Evolutionary conservation across 2,113 vertebrate genomes (phyloP).

Genomic region (Onychostruthus taczanowskii): DNA sequence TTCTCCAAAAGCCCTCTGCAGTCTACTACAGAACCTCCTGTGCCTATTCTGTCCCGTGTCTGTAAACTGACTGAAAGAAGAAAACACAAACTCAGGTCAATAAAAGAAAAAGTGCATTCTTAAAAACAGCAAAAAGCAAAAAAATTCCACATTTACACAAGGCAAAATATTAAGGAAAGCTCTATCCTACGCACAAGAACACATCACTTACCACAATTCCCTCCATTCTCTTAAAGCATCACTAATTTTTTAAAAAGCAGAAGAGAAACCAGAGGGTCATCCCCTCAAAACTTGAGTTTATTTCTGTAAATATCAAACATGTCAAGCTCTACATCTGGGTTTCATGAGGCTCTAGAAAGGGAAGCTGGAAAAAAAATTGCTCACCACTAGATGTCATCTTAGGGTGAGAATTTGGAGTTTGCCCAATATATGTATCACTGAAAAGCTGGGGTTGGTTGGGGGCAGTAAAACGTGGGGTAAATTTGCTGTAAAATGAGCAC

Average conservation of each 20-base stretch:
- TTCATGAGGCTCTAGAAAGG: not conserved
- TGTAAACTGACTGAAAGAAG: conserved; percentile 90
- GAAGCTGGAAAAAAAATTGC: not conserved
- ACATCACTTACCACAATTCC: not conserved
- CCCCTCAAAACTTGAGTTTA: not conserved
- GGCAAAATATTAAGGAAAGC: not conserved
- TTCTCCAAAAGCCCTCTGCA: conserved; percentile 94
- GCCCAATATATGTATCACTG: not conserved
- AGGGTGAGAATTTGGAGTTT: not conserved
- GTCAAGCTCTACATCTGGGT: not conserved
- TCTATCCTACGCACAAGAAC: not conserved
- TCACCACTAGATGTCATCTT: conserved; percentile 36
- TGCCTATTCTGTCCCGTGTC: conserved; percentile 93
- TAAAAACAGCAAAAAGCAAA: not conserved
- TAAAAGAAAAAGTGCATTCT: not conserved
- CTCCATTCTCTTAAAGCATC: not conserved
- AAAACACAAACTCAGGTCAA: not conserved
- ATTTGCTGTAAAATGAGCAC: not conserved
- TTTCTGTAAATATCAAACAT: not conserved
- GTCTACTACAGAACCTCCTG: conserved; percentile 94
- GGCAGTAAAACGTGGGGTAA: not conserved
- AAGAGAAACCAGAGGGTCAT: not conserved
- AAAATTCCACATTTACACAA: not conserved
- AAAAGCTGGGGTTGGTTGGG: not conserved
- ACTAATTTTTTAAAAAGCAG: not conserved